These are phyloP conservation scores for Odontothrips loti DNA, from an alignment of 2,888 invertebrate species.

Conservation along the genomic window DNA sequence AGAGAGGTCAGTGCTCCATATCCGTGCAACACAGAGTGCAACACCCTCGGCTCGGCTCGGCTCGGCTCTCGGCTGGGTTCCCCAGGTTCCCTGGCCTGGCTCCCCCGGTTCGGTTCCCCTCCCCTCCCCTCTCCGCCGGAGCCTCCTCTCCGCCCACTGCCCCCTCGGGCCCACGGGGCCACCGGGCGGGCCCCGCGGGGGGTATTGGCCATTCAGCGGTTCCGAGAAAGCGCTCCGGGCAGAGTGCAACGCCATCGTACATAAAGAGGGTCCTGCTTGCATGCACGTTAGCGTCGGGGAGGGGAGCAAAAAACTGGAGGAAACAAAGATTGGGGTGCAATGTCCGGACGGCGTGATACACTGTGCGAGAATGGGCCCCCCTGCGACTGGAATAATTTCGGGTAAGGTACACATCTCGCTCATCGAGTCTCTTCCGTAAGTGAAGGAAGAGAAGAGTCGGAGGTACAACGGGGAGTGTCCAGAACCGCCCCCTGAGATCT, in stretches of 20 bases:
- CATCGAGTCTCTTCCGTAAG: too few relatives aligned
- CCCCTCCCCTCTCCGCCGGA: conserved; percentile 38
- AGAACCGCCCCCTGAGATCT: too few relatives aligned
- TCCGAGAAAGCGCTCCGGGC: conserved; percentile 32
- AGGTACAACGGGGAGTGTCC: too few relatives aligned
- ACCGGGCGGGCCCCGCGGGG: conserved; percentile 44
- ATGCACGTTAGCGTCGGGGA: conserved; percentile 50
- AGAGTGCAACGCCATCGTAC: too few relatives aligned
- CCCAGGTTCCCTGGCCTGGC: conserved; percentile 34
- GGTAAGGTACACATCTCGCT: too few relatives aligned
- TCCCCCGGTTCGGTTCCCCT: conserved; percentile 33
- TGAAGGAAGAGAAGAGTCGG: too few relatives aligned
- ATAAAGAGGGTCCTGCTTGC: conserved; percentile 24
- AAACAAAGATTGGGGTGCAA: neutral
- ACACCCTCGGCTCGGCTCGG: conserved; percentile 41
- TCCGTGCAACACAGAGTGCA: conserved; percentile 57
- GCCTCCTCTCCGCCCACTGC: conserved; percentile 32
- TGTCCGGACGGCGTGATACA: too few relatives aligned
- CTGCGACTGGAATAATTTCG: too few relatives aligned
- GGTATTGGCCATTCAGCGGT: conserved; percentile 45
- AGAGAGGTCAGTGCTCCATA: conserved; percentile 29
- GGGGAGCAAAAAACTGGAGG: neutral
- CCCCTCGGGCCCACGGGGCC: conserved; percentile 39
- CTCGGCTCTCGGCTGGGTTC: too few relatives aligned
- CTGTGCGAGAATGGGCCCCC: too few relatives aligned